Conservation (phyloP, 2,888 invertebrate genomes). For the Apotomis capreana region DNA sequence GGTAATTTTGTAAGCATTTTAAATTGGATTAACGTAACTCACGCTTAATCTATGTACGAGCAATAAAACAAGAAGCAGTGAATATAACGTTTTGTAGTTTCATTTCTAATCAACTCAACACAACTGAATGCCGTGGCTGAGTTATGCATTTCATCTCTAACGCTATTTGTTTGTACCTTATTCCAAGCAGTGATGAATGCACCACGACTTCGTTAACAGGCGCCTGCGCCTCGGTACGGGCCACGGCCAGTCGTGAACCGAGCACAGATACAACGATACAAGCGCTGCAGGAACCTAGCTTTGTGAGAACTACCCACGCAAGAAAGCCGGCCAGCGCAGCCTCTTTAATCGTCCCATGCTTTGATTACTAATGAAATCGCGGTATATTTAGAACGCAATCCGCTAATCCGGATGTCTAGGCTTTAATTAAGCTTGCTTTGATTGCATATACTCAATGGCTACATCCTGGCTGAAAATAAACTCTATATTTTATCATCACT, state of each 20-base stretch:
- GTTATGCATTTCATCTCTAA: background rate
- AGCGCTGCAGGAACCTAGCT: conserved; percentile 19
- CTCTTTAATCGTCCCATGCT: background rate
- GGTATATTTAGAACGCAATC: conserved; percentile 15
- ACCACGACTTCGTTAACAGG: conserved; percentile 57
- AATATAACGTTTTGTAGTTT: too few species aligned
- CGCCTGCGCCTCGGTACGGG: conserved; percentile 46
- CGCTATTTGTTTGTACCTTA: conserved; percentile 46
- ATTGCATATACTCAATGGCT: conserved; percentile 9
- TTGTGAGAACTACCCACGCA: conserved; percentile 13
- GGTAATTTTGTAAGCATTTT: too few species aligned
- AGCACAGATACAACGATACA: conserved; percentile 22
- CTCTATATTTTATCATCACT: background rate
- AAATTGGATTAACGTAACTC: too few species aligned
- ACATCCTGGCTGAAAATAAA: background rate
- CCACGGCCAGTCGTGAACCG: conserved; percentile 31
- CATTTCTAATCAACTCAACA: too few species aligned
- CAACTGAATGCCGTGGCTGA: too few species aligned
- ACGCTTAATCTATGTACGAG: too few species aligned
- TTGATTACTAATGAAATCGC: conserved; percentile 23
- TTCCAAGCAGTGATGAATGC: conserved; percentile 57
- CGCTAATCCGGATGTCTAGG: conserved; percentile 25
- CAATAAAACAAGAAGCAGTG: too few species aligned
- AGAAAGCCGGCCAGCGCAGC: conserved; percentile 24
- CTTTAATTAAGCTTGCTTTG: conserved; percentile 16